These are phyloP conservation scores for Pachydiplax longipennis DNA, from an alignment of 2,888 invertebrate species.

Conservation along the genomic window DNA sequence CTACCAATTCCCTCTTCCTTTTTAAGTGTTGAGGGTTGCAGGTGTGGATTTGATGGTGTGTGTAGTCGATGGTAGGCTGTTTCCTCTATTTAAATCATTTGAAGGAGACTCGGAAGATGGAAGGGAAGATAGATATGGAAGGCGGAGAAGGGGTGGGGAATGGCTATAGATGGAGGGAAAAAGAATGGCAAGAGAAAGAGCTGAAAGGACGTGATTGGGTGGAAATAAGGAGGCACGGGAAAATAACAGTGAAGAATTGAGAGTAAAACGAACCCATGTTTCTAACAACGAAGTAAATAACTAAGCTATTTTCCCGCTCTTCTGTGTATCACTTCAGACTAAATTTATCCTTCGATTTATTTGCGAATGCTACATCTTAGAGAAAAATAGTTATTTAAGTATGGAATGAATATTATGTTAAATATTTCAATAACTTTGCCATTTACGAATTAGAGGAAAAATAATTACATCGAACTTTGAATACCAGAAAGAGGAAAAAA, in stretches of 20 bases:
- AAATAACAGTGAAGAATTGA: neutral
- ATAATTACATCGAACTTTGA: too few relatives aligned
- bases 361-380: neutral
- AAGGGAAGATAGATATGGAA: neutral
- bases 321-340: too few relatives aligned
- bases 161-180: neutral
- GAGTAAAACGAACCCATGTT: neutral
- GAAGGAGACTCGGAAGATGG: neutral
- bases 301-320: too few relatives aligned
- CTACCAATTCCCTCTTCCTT: neutral
- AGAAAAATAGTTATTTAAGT: too few relatives aligned
- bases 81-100: constrained; percentile 11
- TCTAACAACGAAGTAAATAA: too few relatives aligned
- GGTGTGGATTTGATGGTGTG: constrained; percentile 4
- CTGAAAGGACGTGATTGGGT: neutral
- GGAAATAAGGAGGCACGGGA: neutral
- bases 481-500: too few relatives aligned
- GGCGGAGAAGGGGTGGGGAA: neutral
- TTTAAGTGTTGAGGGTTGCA: constrained; percentile 2
- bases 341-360: neutral
- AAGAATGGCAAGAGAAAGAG: neutral
- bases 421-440: too few relatives aligned
- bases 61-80: neutral
- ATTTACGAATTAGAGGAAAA: too few relatives aligned
- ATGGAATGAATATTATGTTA: too few relatives aligned